phyloP scores from a whole-genome alignment of 2,797 vertebrate genomes.

The Pseudochirops corinnae region DNA sequence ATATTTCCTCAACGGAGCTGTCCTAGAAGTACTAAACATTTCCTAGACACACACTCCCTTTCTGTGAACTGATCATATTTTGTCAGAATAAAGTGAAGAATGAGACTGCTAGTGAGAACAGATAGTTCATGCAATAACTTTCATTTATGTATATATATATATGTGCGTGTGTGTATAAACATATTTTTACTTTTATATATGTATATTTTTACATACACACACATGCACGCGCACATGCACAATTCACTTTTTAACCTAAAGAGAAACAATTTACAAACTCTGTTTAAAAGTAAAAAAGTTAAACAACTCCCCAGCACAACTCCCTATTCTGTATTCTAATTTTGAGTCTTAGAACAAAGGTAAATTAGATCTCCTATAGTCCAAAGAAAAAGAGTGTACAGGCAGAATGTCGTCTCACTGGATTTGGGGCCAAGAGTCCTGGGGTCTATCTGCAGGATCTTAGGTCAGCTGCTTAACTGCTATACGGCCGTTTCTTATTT shows the following conservation, averaged over 20 bases:
- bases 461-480: not conserved
- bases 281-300: not conserved
- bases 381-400: not conserved
- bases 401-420: not conserved
- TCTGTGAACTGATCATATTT: not conserved
- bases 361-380: not conserved
- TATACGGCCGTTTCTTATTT: not conserved
- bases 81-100: slow-evolving; percentile 29
- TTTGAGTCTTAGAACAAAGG: not conserved
- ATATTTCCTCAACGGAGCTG: not conserved
- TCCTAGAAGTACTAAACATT: not conserved
- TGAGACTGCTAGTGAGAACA: not conserved
- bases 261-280: not conserved
- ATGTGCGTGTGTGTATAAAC: too few relatives aligned
- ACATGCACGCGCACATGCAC: too few relatives aligned
- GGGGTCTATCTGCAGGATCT: not conserved
- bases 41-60: not conserved
- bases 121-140: not conserved
- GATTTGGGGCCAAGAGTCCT: not conserved
- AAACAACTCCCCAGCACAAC: not conserved
- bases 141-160: not conserved
- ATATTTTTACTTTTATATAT: too few relatives aligned
- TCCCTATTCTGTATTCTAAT: not conserved
- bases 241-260: not conserved
- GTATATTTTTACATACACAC: too few relatives aligned